Base-by-base conservation (phyloP, 2,113 vertebrate genomes). In the Zosterops hypoxanthus region DNA sequence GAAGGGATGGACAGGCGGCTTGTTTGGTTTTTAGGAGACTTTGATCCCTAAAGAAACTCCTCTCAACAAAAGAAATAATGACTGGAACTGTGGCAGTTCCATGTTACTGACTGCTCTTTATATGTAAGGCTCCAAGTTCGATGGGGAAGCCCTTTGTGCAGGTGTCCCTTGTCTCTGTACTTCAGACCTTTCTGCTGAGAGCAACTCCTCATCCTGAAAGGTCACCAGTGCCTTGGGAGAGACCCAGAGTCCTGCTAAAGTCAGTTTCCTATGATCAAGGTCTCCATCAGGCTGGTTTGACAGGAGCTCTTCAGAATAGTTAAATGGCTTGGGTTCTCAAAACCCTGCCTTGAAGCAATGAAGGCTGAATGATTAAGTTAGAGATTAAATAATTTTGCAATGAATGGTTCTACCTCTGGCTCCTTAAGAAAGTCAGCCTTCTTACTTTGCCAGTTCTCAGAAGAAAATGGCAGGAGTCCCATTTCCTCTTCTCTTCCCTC, bases 371-470 rank as follows among this genome's bases (percentile, higher is more conserved):
- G 42, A 82, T 91, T 65, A 82, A 57, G 66, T 91, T 82, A 91
- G 82, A 84, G 96, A 94, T 90, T 94, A 96, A 94, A 95, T 94
- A 96, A 96, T 95, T 96, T 94, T 96, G 90, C 90, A 87, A 24
- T 94, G 87, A 96, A 94, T 82, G 79, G 90, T 95, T 97, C 92
- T 63, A 95, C 87, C 63, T 95, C 95, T 79, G 47, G 42, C 93
- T 96, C 94, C 19, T 24, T 97, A 92, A 96, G 96, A 97, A 97
- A 96, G 84, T 86, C 96, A 95, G 68, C 86, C 82, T 90, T 69
- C 86, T 91, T 92, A 90, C 91, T 96, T 92, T 93, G 92, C 87
- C 96, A 92, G 94, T 95, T 97, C 91, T 96, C 72, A 29, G 86
- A 92, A 76, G 66, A 39, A 92, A 88, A 90, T 94, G 96, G 96